Percentiles rank a stretch among this genome's conserved stretches.
Conservation (phyloP, 2,113 vertebrate species). For the Tetrax tetrax region DNA sequence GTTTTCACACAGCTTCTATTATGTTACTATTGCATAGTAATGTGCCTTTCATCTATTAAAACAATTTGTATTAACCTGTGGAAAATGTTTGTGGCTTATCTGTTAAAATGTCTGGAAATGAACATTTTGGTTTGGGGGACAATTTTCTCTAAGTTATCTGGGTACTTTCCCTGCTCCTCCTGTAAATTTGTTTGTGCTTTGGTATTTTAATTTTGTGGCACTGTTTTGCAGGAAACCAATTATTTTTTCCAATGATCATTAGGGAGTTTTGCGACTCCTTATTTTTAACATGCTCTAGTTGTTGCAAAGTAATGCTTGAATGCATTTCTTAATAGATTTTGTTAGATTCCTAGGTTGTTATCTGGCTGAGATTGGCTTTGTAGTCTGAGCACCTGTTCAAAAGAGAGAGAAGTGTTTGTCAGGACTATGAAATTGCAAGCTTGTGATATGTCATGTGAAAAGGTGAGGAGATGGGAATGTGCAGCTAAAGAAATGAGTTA, state of each 20-base stretch:
- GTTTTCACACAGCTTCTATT: not conserved
- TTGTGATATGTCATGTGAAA: not conserved
- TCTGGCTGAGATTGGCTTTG: not conserved
- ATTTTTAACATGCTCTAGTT: not conserved
- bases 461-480: not conserved
- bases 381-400: not conserved
- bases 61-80: not conserved
- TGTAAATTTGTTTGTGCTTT: not conserved
- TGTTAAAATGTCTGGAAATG: not conserved
- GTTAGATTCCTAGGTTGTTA: not conserved
- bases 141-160: not conserved
- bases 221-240: not conserved
- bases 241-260: not conserved
- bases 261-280: not conserved
- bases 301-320: not conserved
- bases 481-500: not conserved
- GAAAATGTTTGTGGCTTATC: not conserved
- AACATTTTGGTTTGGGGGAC: not conserved
- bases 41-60: not conserved
- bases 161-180: not conserved
- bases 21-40: not conserved
- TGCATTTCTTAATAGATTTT: not conserved
- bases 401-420: not conserved
- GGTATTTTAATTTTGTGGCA: not conserved
- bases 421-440: not conserved